Evolutionary conservation across 1,140 invertebrate species (phyloP), one percentile per base, ranked within the genome.

Genomic region (Orchesella cincta): DNA sequence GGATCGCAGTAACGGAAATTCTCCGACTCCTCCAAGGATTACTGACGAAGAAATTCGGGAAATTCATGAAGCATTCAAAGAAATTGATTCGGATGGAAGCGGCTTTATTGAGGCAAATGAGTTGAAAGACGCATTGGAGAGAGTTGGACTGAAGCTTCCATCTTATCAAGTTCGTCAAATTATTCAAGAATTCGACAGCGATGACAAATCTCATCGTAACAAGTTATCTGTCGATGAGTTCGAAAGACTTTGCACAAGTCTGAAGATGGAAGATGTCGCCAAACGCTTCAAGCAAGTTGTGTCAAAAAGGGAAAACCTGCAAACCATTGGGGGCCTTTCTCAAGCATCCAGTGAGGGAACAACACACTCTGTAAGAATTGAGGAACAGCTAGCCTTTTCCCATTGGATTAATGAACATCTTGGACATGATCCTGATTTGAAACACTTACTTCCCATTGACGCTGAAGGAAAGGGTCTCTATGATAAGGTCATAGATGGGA

Each of bases 351-450:
- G 94, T 83, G 94, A 95, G 87, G 94, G 90, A 82, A 98, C 94
- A 39, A 98, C 95, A 57, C 96, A 96, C 86, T 97, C 93, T 1
- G 95, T 97, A 3, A 89, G 94, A 2, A 87, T 95, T 20, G 94
- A 98, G 85, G 97, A 99, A 87, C 95, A 98, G 85, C 88, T 97
- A 80, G 97, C 97, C 26, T 99, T 99, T 88, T 95, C 96, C 75
- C 94, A 98, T 83, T 99, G 97, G 97, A 98, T 99, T 75, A 99
- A 99, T 86, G 92, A 92, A 36, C 98, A 98, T 88, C 87, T 99
- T 70, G 89, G 89, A 0, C 89, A 91, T 77, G 97, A 99, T 87
- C 79, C 83, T n/a, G 96, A 99, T 86, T 88, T 98, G 39, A 92
- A 92, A 83, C 92, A 94, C 82, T 88, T 98, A 51, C 85, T 99